A percentile compares a stretch with the other conserved stretches of the same genome.
Evolutionary conservation across 1,140 invertebrate species (phyloP).

Genomic region (Caenorhabditis latens): DNA sequence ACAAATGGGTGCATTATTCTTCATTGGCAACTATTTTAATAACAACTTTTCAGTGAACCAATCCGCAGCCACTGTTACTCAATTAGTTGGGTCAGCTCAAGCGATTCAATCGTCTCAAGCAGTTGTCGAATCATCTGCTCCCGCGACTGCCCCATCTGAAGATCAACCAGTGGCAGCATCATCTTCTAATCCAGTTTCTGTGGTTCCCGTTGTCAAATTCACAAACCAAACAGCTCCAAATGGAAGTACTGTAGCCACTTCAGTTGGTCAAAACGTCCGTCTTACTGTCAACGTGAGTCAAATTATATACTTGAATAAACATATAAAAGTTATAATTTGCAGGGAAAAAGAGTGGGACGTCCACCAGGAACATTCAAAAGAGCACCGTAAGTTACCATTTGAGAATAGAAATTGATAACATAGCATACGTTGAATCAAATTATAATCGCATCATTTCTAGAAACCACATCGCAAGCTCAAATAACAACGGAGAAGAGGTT

Average conservation of each 20-base stretch:
- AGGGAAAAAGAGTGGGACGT: conserved; percentile 54
- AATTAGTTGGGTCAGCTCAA: background rate
- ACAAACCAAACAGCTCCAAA: conserved; percentile 30
- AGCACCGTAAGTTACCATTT: conserved; percentile 20
- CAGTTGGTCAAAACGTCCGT: conserved; percentile 31
- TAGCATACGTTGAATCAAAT: background rate
- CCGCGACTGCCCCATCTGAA: background rate
- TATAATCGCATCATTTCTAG: conserved; percentile 11
- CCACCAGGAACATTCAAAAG: conserved; percentile 58
- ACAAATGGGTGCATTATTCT: too few species aligned
- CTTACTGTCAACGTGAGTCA: conserved; percentile 22
- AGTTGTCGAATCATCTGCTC: background rate
- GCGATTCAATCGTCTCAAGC: background rate
- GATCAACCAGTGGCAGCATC: background rate
- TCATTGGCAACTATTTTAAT: too few species aligned
- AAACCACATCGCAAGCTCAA: background rate
- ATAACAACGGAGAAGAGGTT: background rate
- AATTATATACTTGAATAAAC: background rate
- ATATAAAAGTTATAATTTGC: background rate
- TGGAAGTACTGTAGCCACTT: conserved; percentile 32
- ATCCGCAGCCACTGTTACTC: background rate
- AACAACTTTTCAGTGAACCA: background rate
- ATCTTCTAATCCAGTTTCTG: background rate
- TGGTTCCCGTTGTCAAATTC: conserved; percentile 29
- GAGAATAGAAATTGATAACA: background rate